phyloP scores from a whole-genome alignment of 2,888 invertebrate species.

The Copidosoma aretas region DNA sequence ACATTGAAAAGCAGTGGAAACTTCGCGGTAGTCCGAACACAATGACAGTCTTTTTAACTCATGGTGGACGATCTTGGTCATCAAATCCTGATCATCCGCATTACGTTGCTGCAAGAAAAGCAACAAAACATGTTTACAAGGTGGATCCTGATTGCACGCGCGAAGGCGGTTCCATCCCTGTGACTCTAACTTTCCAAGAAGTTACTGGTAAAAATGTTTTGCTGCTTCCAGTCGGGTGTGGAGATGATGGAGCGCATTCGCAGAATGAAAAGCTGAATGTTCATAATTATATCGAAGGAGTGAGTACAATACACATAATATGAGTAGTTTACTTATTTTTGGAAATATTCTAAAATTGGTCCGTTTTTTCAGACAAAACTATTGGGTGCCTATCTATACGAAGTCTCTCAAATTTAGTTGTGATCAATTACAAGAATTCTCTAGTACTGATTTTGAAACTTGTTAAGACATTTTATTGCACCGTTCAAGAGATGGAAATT shows the following conservation, averaged over 20 bases:
- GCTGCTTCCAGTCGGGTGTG: constrained; percentile 91
- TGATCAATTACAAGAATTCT: constrained; percentile 5
- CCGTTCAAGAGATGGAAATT: constrained; percentile 21
- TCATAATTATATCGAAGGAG: constrained; percentile 92
- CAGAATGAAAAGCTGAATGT: constrained; percentile 97
- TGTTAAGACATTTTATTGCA: constrained; percentile 25
- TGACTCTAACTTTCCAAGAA: constrained; percentile 91
- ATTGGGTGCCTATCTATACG: constrained; percentile 87
- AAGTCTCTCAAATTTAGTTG: constrained; percentile 69
- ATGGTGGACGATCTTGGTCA: constrained; percentile 91
- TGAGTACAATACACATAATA: constrained; percentile 63
- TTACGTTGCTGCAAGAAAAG: constrained; percentile 85
- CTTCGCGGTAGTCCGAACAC: constrained; percentile 84
- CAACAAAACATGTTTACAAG: constrained; percentile 84
- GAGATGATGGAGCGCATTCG: constrained; percentile 98
- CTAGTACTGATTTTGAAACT: constrained; percentile 15
- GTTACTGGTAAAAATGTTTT: constrained; percentile 92
- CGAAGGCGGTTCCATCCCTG: constrained; percentile 97
- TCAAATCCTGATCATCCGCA: constrained; percentile 92
- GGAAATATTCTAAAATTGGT: constrained; percentile 17
- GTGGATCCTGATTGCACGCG: constrained; percentile 93
- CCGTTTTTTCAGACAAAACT: constrained; percentile 82
- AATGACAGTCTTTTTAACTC: constrained; percentile 73
- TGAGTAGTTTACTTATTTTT: not conserved
- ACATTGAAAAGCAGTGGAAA: constrained; percentile 79